A percentile compares a stretch with the other conserved stretches of the same genome.
Conservation (phyloP, 2,888 invertebrate genomes). For the Agrochola lota region DNA sequence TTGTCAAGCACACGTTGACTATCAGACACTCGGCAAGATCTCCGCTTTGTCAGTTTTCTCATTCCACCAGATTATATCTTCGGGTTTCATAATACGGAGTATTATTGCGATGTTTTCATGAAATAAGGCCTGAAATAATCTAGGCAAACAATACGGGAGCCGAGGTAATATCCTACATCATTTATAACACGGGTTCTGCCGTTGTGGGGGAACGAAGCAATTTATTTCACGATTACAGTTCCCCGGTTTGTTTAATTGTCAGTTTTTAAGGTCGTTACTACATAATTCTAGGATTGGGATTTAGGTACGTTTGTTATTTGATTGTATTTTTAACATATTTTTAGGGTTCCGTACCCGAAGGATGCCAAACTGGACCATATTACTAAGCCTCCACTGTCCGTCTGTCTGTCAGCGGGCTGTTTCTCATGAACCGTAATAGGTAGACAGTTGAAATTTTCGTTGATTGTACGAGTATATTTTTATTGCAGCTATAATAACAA, state of each 20-base stretch:
- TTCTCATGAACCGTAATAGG: too few relatives aligned
- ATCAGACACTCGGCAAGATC: slow-evolving; percentile 43
- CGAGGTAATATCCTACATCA: slow-evolving; percentile 71
- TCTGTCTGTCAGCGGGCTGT: too few relatives aligned
- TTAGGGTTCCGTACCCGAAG: too few relatives aligned
- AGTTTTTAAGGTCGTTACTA: slow-evolving; percentile 43
- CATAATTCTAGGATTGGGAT: neutral
- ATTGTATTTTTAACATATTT: neutral
- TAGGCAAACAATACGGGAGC: slow-evolving; percentile 62
- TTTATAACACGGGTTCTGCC: slow-evolving; percentile 67
- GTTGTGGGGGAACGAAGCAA: slow-evolving; percentile 48
- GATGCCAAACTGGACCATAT: too few relatives aligned
- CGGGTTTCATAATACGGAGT: slow-evolving; percentile 60
- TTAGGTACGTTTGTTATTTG: neutral
- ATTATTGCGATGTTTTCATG: slow-evolving; percentile 61
- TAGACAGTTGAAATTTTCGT: too few relatives aligned
- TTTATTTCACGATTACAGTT: slow-evolving; percentile 60
- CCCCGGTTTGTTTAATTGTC: slow-evolving; percentile 45
- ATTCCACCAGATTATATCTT: slow-evolving; percentile 61
- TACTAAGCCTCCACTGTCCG: too few relatives aligned
- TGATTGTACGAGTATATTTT: too few relatives aligned
- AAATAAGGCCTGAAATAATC: slow-evolving; percentile 65
- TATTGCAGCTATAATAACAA: too few relatives aligned
- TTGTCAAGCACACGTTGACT: slow-evolving; percentile 52
- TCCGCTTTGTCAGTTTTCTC: slow-evolving; percentile 63